Conservation (phyloP, 2,113 vertebrate genomes). For the Pimephales promelas region DNA sequence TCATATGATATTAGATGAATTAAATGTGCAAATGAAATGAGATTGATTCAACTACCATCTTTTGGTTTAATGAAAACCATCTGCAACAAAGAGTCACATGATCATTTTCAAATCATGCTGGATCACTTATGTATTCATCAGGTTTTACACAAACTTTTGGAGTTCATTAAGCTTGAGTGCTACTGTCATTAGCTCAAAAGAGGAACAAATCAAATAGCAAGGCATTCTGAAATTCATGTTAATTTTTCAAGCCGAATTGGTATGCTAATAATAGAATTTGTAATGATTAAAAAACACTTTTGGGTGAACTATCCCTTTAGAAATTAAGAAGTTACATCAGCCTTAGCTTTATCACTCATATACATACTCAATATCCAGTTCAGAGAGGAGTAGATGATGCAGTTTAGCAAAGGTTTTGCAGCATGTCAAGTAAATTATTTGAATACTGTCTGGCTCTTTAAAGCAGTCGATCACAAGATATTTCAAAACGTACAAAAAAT, state of each 20-base stretch:
- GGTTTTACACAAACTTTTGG: background rate
- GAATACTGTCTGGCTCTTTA: background rate
- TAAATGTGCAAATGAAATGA: background rate
- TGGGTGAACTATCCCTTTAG: background rate
- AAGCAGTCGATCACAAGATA: background rate
- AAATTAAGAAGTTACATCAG: background rate
- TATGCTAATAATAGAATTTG: too few species aligned
- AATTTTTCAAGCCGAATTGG: background rate
- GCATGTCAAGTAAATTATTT: background rate
- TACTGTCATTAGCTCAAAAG: background rate
- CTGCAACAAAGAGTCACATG: too few species aligned
- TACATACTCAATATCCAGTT: background rate
- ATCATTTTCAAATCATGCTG: too few species aligned
- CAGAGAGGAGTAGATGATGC: background rate
- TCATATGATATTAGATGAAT: background rate
- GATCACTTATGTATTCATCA: background rate
- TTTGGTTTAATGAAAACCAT: too few species aligned
- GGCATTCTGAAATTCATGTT: background rate
- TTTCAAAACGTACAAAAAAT: constrained; percentile 18
- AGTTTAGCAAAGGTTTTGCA: background rate
- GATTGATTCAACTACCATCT: background rate
- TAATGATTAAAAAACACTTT: background rate
- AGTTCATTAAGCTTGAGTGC: background rate
- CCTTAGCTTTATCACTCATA: background rate
- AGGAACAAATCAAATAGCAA: background rate